Evolutionary conservation across 2,888 invertebrate genomes (phyloP).

Genomic region (Apodemia duryi): DNA sequence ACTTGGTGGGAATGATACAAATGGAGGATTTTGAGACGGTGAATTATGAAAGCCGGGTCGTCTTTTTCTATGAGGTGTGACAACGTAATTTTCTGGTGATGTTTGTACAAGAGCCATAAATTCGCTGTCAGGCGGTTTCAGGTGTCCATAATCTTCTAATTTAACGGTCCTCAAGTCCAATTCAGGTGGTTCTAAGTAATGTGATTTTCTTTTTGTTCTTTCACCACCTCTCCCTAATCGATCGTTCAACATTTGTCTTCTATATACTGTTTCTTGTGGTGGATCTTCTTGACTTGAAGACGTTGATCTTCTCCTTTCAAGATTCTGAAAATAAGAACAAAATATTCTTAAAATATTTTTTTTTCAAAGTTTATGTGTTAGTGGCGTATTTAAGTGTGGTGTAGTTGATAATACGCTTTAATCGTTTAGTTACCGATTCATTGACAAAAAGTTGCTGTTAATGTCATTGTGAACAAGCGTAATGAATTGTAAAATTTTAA

Average conservation of each 20-base stretch:
- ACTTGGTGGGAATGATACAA: constrained; percentile 89
- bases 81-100: constrained; percentile 90
- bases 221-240: constrained; percentile 81
- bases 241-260: constrained; percentile 80
- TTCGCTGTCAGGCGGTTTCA: constrained; percentile 84
- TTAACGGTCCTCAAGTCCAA: constrained; percentile 82
- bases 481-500: too few relatives aligned
- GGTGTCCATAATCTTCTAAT: constrained; percentile 83
- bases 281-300: constrained; percentile 75
- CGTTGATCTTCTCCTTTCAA: constrained; percentile 71
- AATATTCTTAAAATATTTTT: neutral
- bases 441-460: too few relatives aligned
- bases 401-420: too few relatives aligned
- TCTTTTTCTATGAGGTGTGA: constrained; percentile 91
- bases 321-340: constrained; percentile 50
- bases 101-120: constrained; percentile 83
- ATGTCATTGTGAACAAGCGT: too few relatives aligned
- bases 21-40: constrained; percentile 92
- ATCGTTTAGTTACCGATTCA: too few relatives aligned
- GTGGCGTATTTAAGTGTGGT: too few relatives aligned
- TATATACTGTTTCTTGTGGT: constrained; percentile 76
- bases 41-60: constrained; percentile 93
- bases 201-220: constrained; percentile 81
- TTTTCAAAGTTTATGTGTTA: too few relatives aligned
- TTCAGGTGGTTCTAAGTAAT: constrained; percentile 84